These are phyloP conservation scores for Dascyllus trimaculatus DNA, from an alignment of 2,113 vertebrate genomes.

Conservation along the genomic window DNA sequence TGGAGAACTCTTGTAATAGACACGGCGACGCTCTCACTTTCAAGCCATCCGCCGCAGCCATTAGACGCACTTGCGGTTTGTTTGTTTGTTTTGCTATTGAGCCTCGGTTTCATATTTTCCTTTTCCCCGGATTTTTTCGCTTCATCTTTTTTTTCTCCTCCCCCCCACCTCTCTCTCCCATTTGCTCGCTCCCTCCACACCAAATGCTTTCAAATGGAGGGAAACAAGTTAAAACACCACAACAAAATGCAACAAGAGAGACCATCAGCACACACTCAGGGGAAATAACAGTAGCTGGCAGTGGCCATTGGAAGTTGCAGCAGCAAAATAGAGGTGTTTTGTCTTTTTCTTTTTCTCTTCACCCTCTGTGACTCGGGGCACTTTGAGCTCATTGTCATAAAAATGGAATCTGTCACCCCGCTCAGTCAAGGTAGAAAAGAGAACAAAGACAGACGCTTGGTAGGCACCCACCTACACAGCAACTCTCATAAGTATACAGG, in stretches of 20 bases:
- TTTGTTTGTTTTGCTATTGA: constrained; percentile 61
- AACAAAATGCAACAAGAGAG: constrained; percentile 73
- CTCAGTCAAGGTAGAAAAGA: constrained; percentile 62
- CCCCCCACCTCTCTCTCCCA: constrained; percentile 1
- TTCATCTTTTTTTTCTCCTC: constrained; percentile 6
- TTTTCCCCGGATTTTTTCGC: constrained; percentile 31
- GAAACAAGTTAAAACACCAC: constrained; percentile 77
- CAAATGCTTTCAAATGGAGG: constrained; percentile 72
- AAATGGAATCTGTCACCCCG: constrained; percentile 71
- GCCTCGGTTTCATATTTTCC: constrained; percentile 53
- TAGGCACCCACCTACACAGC: constrained; percentile 58
- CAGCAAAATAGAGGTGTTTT: constrained; percentile 75
- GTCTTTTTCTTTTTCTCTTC: constrained; percentile 51
- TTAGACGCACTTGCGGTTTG: constrained; percentile 51
- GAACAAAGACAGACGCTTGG: constrained; percentile 55
- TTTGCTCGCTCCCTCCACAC: constrained; percentile 47
- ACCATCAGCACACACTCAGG: constrained; percentile 68
- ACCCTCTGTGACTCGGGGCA: constrained; percentile 54
- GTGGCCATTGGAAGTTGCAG: constrained; percentile 67
- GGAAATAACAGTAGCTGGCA: constrained; percentile 79
- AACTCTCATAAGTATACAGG: constrained; percentile 22
- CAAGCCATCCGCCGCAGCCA: constrained; percentile 29
- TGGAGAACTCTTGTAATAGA: constrained; percentile 19
- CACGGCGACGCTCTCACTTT: not conserved
- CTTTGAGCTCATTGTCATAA: constrained; percentile 78